These are phyloP conservation scores for Labeo catla DNA, from an alignment of 2,113 vertebrate species.

Conservation along the genomic window DNA sequence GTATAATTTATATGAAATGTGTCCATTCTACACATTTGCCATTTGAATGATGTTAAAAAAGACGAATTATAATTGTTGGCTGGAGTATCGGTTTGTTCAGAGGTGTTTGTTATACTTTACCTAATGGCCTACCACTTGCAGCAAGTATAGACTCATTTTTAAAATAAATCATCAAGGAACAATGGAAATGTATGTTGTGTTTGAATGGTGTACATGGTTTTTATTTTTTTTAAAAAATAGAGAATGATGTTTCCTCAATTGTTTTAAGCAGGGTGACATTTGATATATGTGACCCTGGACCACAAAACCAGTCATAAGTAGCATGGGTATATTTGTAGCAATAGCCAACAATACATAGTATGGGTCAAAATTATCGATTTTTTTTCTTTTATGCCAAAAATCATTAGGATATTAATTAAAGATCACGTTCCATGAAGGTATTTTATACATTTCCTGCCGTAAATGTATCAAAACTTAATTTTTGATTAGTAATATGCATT, in stretches of 20 bases:
- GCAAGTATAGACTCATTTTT: slow-evolving; percentile 32
- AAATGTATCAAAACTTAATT: too few species aligned
- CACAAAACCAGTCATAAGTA: too few species aligned
- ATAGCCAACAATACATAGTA: too few species aligned
- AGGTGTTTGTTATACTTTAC: background rate
- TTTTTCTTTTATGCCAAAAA: too few species aligned
- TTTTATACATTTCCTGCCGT: too few species aligned
- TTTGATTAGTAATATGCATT: too few species aligned
- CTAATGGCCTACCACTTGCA: slow-evolving; percentile 20
- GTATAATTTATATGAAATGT: slow-evolving; percentile 26
- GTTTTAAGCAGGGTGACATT: background rate
- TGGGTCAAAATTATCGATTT: too few species aligned
- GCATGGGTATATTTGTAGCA: background rate
- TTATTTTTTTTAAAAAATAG: background rate
- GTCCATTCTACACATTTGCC: slow-evolving; percentile 27
- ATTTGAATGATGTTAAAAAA: slow-evolving; percentile 14
- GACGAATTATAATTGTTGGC: slow-evolving; percentile 15
- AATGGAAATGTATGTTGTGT: slow-evolving; percentile 21
- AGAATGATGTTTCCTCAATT: background rate
- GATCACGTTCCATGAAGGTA: too few species aligned
- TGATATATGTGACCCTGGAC: background rate
- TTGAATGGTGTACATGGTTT: slow-evolving; percentile 12
- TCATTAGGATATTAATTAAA: too few species aligned
- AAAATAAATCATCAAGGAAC: slow-evolving; percentile 38
- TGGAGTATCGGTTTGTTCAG: slow-evolving; percentile 6